Evolutionary conservation across 2,797 vertebrate species (phyloP).

Genomic region (Epinephelus coioides): DNA sequence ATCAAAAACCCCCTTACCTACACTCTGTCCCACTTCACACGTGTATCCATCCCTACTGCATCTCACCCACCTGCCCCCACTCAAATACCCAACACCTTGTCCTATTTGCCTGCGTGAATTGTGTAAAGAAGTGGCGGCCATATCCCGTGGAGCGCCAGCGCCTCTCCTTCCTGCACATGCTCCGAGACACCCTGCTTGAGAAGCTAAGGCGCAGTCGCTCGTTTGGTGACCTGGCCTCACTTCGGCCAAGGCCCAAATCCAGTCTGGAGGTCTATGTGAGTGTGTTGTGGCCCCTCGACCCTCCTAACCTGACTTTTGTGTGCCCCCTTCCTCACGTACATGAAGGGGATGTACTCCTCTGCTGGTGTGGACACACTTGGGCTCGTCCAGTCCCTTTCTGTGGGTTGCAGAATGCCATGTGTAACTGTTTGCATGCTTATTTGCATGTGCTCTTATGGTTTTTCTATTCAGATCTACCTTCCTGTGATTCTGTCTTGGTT

Average conservation of each 20-base stretch:
- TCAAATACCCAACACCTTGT: constrained; percentile 55
- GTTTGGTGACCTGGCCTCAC: constrained; percentile 95
- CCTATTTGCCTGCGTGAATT: constrained; percentile 63
- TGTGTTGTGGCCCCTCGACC: constrained; percentile 77
- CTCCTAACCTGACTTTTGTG: constrained; percentile 50
- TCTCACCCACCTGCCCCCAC: constrained; percentile 56
- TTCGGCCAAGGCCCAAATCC: constrained; percentile 93
- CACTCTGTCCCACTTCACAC: constrained; percentile 57
- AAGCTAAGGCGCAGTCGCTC: constrained; percentile 96
- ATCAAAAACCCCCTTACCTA: constrained; percentile 49
- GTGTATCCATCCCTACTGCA: constrained; percentile 49
- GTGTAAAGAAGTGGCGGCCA: constrained; percentile 92
- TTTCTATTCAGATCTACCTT: constrained; percentile 3
- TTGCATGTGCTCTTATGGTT: constrained; percentile 40
- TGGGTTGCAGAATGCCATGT: constrained; percentile 43
- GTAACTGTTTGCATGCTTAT: constrained; percentile 54
- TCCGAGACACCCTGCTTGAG: constrained; percentile 95
- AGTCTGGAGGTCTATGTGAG: constrained; percentile 98
- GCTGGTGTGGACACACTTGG: constrained; percentile 43
- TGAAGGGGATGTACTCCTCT: constrained; percentile 30
- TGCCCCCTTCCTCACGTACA: constrained; percentile 36
- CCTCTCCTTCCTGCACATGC: constrained; percentile 93
- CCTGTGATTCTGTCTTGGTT: constrained; percentile 31
- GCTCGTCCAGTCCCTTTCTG: constrained; percentile 31
- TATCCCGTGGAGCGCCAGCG: constrained; percentile 90